Conservation (phyloP, 2,797 vertebrate species). For the Urocyon cinereoargenteus region DNA sequence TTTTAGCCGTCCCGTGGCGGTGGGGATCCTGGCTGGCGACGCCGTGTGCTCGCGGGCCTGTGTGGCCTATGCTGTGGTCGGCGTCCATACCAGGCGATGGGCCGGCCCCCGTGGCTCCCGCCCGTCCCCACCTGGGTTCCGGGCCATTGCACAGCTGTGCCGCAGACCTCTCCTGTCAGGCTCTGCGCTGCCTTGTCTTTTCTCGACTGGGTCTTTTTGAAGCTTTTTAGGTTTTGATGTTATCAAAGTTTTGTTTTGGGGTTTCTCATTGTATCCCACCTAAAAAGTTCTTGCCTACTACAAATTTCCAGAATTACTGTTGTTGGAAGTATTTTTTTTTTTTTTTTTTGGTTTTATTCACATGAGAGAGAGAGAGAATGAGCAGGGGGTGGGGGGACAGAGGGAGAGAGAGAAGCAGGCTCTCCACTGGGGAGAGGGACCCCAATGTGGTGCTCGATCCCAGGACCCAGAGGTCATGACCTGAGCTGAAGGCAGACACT, state of each 20-base stretch:
- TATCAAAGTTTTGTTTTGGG: rapidly evolving
- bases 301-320: no score
- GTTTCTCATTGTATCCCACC: background rate
- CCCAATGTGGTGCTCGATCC: background rate
- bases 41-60: background rate
- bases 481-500: background rate
- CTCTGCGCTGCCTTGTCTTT: background rate
- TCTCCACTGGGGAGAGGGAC: background rate
- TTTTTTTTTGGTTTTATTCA: background rate
- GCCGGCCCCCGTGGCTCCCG: rapidly evolving
- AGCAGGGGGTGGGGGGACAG: background rate
- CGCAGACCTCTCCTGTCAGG: background rate
- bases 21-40: no score
- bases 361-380: background rate
- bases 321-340: background rate
- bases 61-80: background rate
- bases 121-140: no score
- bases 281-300: background rate
- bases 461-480: background rate
- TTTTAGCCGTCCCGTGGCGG: rapidly evolving
- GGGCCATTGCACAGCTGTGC: background rate
- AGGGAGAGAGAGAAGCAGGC: background rate
- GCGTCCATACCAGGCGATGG: rapidly evolving
- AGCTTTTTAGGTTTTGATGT: background rate
- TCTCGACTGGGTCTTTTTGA: background rate